phyloP scores from a whole-genome alignment of 2,888 invertebrate genomes.

The Sisyra terminalis region DNA sequence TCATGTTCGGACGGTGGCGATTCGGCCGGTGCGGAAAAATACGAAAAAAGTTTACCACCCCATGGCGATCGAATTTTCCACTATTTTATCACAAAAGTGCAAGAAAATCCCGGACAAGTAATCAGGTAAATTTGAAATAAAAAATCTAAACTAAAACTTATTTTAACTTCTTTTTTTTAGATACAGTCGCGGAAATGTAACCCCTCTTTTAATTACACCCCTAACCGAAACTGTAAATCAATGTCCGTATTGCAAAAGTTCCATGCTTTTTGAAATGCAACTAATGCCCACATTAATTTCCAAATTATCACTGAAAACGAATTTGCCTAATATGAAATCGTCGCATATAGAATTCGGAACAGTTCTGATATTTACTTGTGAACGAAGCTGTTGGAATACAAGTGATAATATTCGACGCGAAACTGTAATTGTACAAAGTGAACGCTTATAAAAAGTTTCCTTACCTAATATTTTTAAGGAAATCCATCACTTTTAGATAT shows the following conservation, averaged over 20 bases:
- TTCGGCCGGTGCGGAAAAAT: conserved; percentile 39
- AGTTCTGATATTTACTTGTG: conserved; percentile 70
- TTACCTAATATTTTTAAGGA: too few species aligned
- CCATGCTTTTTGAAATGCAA: conserved; percentile 66
- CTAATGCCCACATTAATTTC: conserved; percentile 65
- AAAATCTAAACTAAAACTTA: too few species aligned
- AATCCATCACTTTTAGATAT: too few species aligned
- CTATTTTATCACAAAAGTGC: conserved; percentile 54
- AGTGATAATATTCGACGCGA: conserved; percentile 51
- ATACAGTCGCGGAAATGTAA: conserved; percentile 51
- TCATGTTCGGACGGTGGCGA: conserved; percentile 16
- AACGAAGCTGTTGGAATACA: conserved; percentile 47
- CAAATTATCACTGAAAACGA: conserved; percentile 40
- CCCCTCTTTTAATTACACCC: conserved; percentile 53
- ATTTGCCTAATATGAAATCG: conserved; percentile 24
- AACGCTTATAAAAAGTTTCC: conserved; percentile 22
- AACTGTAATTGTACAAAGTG: conserved; percentile 58
- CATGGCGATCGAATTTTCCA: conserved; percentile 77
- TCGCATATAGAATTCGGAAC: conserved; percentile 67
- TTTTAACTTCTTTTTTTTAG: conserved; percentile 28
- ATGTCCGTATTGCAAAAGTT: conserved; percentile 55
- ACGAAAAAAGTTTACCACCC: conserved; percentile 61
- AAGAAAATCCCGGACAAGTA: conserved; percentile 65
- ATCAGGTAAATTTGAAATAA: conserved; percentile 60
- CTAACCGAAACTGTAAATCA: conserved; percentile 33